Evolutionary conservation across 2,888 invertebrate species (phyloP).

Genomic region (Brachyptera risi): DNA sequence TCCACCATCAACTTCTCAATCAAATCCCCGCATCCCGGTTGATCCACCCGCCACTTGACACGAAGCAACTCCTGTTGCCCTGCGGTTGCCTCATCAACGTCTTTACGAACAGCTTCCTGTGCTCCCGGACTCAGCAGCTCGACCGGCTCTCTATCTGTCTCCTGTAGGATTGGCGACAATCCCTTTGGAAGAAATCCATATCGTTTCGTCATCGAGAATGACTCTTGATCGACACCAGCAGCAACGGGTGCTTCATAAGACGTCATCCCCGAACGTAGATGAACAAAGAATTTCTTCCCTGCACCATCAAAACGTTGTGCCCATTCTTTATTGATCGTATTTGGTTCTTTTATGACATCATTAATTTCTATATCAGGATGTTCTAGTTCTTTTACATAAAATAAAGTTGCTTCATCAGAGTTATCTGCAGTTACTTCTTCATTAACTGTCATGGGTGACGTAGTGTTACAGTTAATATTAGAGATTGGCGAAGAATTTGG

Average conservation of each 20-base stretch:
- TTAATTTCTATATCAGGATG: no score
- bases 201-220: slow-evolving; percentile 46
- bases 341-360: no score
- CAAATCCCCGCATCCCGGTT: slow-evolving; percentile 19
- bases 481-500: no score
- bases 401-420: no score
- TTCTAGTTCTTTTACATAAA: no score
- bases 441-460: no score
- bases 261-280: slow-evolving; percentile 41
- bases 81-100: not conserved
- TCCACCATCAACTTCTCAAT: slow-evolving; percentile 23
- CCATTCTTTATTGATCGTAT: slow-evolving; percentile 26
- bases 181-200: slow-evolving; percentile 57
- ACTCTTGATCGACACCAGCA: slow-evolving; percentile 26
- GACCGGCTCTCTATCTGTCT: slow-evolving; percentile 32
- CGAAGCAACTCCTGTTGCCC: slow-evolving; percentile 38
- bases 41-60: slow-evolving; percentile 44
- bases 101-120: not conserved
- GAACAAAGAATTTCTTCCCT: slow-evolving; percentile 39
- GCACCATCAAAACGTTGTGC: slow-evolving; percentile 35
- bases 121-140: slow-evolving; percentile 11
- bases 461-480: no score
- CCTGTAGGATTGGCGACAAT: slow-evolving; percentile 53
- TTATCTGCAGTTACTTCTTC: no score
- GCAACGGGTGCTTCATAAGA: slow-evolving; percentile 34